Evolutionary conservation across 2,888 invertebrate genomes (phyloP), one percentile per base, ranked within the genome.

Genomic region (Scaptomyza parva): DNA sequence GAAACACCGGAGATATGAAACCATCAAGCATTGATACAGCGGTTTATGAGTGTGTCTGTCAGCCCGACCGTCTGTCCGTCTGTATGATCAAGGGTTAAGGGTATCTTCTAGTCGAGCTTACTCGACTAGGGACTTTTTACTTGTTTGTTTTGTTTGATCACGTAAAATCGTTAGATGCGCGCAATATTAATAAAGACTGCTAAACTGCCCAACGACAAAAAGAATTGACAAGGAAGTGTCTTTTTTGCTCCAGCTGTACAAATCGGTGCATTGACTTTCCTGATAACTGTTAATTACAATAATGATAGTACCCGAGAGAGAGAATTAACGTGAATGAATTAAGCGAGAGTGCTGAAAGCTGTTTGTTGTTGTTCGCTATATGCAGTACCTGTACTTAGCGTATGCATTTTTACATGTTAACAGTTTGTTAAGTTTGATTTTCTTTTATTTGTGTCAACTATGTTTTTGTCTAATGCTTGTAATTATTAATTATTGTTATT

Each of bases 171-270:
- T 80, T 77, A 74, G 77, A 80, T 80, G 67, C 52, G 58, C 64
- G 41, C 70, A 80, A 66, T 68, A 70, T 80, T 60, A 80, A 79
- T 79, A 77, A 73, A 83, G 82, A 81, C 81, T 79, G 86, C 65
- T 68, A 73, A 83, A 64, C 67, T 70, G 78, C 50, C 79, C 26
- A 41, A 43, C 61, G 48, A 57, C 54, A 63, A 66, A 43, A 37
- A 33, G 1, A 37, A 9, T 43, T 43, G 48, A 65, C 43, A 50
- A 65, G 64, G 65, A 78, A 65, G 48, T 59, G 9, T n/a, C 33
- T 33, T 11, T 47, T 37, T 50, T 61, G 20, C 20, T 26, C n/a
- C 39, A 45, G 76, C 50, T 75, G 67, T 66, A 62, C 80, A 67
- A 67, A 62, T 55, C 63, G 66, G 67, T 65, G 64, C 87, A 69